Conservation (phyloP, 2,797 vertebrate genomes). For the Peromyscus melanophrys region DNA sequence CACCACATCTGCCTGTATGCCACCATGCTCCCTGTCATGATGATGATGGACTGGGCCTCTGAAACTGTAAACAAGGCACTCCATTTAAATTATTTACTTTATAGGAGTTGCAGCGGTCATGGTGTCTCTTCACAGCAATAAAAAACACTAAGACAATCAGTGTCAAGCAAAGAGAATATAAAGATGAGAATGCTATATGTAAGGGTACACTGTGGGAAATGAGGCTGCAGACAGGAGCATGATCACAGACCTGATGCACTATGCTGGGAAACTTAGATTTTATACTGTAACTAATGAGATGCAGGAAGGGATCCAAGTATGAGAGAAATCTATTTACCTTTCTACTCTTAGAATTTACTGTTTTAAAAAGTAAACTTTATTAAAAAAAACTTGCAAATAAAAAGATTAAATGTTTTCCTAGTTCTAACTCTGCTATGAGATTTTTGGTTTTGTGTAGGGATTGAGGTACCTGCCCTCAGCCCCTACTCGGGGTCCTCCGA, state of each 20-base stretch:
- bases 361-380: neutral
- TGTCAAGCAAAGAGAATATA: neutral
- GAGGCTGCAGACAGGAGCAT: neutral
- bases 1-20: neutral
- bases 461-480: too few species aligned
- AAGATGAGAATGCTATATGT: neutral
- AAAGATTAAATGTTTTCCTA: neutral
- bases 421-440: neutral
- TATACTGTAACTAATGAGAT: neutral
- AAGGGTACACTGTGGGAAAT: neutral
- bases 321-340: neutral
- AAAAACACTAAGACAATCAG: neutral
- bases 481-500: too few species aligned
- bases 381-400: neutral
- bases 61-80: neutral
- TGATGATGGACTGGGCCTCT: neutral
- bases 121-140: neutral
- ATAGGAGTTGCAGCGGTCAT: neutral
- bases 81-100: neutral
- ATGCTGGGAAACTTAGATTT: neutral
- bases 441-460: neutral
- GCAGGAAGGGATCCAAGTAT: neutral
- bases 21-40: neutral
- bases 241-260: neutral
- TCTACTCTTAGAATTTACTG: neutral